A percentile compares a stretch with the other conserved stretches of the same genome.
phyloP scores from a whole-genome alignment of 2,888 invertebrate genomes.

The Coremacera marginata region DNA sequence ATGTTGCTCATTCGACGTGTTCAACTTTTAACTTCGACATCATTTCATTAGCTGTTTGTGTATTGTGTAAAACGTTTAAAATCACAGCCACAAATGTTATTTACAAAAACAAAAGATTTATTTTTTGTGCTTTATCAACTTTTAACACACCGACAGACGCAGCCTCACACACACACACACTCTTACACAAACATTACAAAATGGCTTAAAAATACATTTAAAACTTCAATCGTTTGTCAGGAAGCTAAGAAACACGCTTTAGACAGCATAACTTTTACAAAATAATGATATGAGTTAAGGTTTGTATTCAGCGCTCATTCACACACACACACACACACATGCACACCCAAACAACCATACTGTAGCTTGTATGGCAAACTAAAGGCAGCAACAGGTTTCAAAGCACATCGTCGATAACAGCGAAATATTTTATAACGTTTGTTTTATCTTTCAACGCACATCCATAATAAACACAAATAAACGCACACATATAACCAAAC shows the following conservation, averaged over 20 bases:
- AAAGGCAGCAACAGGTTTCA: constrained; percentile 28
- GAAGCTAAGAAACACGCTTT: constrained; percentile 6
- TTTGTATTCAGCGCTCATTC: constrained; percentile 26
- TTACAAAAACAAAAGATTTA: no score
- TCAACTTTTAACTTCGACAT: no score
- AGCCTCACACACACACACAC: no score
- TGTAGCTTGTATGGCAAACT: background rate
- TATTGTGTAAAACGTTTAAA: no score
- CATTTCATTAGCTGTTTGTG: no score
- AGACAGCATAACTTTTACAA: constrained; percentile 1
- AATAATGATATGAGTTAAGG: background rate
- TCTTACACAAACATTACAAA: no score
- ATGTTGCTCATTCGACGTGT: no score
- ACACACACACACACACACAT: constrained; percentile 25
- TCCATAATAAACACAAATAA: background rate
- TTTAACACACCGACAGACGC: no score
- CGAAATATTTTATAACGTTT: constrained; percentile 29
- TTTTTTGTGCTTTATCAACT: no score
- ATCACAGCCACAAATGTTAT: no score
- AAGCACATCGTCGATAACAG: constrained; percentile 15
- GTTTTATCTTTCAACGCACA: constrained; percentile 3
- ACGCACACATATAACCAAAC: background rate
- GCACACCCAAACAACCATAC: constrained; percentile 12
- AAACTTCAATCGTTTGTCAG: constrained; percentile 11
- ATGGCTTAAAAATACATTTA: background rate